A percentile compares a stretch with the other conserved stretches of the same genome.
Evolutionary conservation across 2,888 invertebrate species (phyloP).

Genomic region (Volucella bombylans): DNA sequence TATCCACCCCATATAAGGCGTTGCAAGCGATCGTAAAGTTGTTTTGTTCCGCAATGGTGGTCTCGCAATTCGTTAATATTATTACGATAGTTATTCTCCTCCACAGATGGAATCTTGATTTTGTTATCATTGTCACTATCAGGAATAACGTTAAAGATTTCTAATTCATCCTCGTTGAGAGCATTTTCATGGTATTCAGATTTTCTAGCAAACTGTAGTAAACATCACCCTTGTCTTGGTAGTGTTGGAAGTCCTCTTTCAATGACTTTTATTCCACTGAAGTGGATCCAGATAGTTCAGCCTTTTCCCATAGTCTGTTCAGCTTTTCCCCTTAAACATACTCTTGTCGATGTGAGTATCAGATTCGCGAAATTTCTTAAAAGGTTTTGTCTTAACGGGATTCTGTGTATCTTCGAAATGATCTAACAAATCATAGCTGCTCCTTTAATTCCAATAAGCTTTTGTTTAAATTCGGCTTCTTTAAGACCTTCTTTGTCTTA

Average conservation of each 20-base stretch:
- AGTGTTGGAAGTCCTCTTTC: slow-evolving; percentile 94
- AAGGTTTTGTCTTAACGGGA: slow-evolving; percentile 82
- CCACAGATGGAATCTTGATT: slow-evolving; percentile 82
- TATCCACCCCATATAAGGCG: slow-evolving; percentile 88
- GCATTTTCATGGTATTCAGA: slow-evolving; percentile 87
- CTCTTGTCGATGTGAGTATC: slow-evolving; percentile 88
- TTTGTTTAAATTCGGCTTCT: slow-evolving; percentile 90
- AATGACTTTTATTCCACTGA: slow-evolving; percentile 91
- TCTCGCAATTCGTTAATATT: slow-evolving; percentile 89
- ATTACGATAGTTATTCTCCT: slow-evolving; percentile 84
- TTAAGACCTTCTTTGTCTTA: slow-evolving; percentile 93
- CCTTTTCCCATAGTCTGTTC: slow-evolving; percentile 94
- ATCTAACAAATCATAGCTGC: slow-evolving; percentile 90
- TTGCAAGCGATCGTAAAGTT: slow-evolving; percentile 90
- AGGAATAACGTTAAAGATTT: slow-evolving; percentile 88
- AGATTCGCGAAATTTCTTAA: slow-evolving; percentile 80
- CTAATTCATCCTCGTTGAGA: slow-evolving; percentile 88
- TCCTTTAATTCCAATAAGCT: slow-evolving; percentile 92
- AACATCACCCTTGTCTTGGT: slow-evolving; percentile 95
- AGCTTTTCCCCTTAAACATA: slow-evolving; percentile 95
- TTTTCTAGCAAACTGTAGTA: slow-evolving; percentile 89
- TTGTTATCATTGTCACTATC: slow-evolving; percentile 84
- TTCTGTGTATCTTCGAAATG: slow-evolving; percentile 89
- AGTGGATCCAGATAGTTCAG: slow-evolving; percentile 93
- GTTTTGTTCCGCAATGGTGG: slow-evolving; percentile 89